Conservation (phyloP, 2,113 vertebrate species). For the Psittacus erithacus region DNA sequence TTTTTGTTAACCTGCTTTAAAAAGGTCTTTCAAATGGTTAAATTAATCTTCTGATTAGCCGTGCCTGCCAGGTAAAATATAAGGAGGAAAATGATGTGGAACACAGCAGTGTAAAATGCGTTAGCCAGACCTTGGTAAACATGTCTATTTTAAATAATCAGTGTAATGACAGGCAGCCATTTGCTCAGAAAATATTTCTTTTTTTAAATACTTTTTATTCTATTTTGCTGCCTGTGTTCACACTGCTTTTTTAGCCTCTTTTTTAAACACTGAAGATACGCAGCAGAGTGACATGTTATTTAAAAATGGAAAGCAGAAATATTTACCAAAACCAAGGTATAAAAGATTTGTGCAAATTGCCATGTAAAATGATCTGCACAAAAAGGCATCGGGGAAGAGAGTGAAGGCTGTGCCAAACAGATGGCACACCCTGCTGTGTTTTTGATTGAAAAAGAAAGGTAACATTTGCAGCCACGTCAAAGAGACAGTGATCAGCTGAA, state of each 20-base stretch:
- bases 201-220: slow-evolving; percentile 39
- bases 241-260: not conserved
- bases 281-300: slow-evolving; percentile 51
- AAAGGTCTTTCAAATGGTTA: slow-evolving; percentile 54
- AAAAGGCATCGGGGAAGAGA: slow-evolving; percentile 84
- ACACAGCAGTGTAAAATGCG: slow-evolving; percentile 20
- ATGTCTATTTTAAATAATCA: slow-evolving; percentile 77
- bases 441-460: slow-evolving; percentile 94
- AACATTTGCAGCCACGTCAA: slow-evolving; percentile 92
- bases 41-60: slow-evolving; percentile 71
- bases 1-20: slow-evolving; percentile 70
- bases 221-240: not conserved
- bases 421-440: slow-evolving; percentile 93
- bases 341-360: slow-evolving; percentile 80
- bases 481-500: slow-evolving; percentile 88
- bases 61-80: slow-evolving; percentile 63
- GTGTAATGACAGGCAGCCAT: slow-evolving; percentile 68
- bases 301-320: slow-evolving; percentile 61
- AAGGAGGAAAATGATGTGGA: slow-evolving; percentile 60
- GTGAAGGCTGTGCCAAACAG: slow-evolving; percentile 87
- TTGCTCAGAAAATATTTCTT: slow-evolving; percentile 64
- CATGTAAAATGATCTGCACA: slow-evolving; percentile 85
- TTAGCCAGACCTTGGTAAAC: slow-evolving; percentile 69
- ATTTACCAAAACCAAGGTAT: slow-evolving; percentile 77
- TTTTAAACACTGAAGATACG: slow-evolving; percentile 23